Evolutionary conservation across 2,888 invertebrate species (phyloP).

Genomic region (Campaea margaritaria): DNA sequence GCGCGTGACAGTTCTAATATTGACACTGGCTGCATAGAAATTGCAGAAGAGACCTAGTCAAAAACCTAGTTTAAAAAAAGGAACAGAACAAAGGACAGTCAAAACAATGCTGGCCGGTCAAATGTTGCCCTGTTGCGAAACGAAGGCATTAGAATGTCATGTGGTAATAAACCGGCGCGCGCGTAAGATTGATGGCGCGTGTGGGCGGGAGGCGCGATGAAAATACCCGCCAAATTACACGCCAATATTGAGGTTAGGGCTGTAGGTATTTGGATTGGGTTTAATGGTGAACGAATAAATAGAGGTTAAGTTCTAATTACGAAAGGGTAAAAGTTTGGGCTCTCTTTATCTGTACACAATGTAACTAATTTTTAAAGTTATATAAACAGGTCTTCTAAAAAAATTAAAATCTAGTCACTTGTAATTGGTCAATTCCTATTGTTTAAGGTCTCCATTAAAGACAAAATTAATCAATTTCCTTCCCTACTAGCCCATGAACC

Average conservation of each 20-base stretch:
- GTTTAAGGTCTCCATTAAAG: neutral
- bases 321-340: too few species aligned
- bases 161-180: constrained; percentile 62
- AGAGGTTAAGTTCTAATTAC: neutral
- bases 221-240: constrained; percentile 74
- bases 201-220: constrained; percentile 71
- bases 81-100: constrained; percentile 47
- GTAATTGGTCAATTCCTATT: too few species aligned
- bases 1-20: neutral
- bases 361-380: too few species aligned
- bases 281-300: constrained; percentile 31
- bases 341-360: too few species aligned
- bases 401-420: too few species aligned
- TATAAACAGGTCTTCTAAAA: too few species aligned
- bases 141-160: constrained; percentile 77
- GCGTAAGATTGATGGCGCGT: constrained; percentile 75
- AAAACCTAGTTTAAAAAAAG: constrained; percentile 8
- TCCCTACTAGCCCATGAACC: neutral
- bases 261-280: constrained; percentile 43
- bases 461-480: neutral
- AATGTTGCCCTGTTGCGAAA: constrained; percentile 69
- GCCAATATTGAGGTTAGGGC: constrained; percentile 45
- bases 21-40: neutral
- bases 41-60: constrained; percentile 5
- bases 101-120: constrained; percentile 63